These are phyloP conservation scores for Pangasianodon gigas DNA, from an alignment of 2,113 vertebrate species.

Conservation along the genomic window DNA sequence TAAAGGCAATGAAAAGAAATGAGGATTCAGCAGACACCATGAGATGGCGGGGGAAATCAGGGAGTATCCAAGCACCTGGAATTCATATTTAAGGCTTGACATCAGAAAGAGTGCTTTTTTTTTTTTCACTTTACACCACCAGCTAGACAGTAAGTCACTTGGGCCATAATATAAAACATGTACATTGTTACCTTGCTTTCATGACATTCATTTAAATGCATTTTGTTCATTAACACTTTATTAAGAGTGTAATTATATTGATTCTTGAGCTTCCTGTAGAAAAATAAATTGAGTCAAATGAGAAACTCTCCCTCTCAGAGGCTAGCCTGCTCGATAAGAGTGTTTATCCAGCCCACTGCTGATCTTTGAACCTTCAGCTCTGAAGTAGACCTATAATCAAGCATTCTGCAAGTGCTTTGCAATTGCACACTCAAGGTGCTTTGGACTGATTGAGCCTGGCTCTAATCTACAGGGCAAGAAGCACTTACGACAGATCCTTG, in stretches of 20 bases:
- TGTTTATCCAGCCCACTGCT: constrained; percentile 34
- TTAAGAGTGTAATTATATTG: neutral
- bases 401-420: constrained; percentile 18
- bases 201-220: neutral
- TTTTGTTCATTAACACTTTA: neutral
- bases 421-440: constrained; percentile 41
- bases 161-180: neutral
- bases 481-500: constrained; percentile 20
- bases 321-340: neutral
- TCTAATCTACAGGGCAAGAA: constrained; percentile 37
- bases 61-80: neutral
- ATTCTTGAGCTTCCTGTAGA: neutral
- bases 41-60: neutral
- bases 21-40: neutral
- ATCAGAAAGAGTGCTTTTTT: neutral
- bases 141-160: neutral
- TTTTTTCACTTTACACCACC: neutral
- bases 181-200: neutral
- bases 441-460: constrained; percentile 37
- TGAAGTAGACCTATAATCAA: constrained; percentile 36
- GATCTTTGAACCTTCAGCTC: constrained; percentile 38
- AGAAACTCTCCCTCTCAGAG: neutral
- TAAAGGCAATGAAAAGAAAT: neutral
- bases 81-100: constrained; percentile 15
- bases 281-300: neutral